Conservation (phyloP, 2,888 invertebrate species). For the Hirtodrosophila cameraria region DNA sequence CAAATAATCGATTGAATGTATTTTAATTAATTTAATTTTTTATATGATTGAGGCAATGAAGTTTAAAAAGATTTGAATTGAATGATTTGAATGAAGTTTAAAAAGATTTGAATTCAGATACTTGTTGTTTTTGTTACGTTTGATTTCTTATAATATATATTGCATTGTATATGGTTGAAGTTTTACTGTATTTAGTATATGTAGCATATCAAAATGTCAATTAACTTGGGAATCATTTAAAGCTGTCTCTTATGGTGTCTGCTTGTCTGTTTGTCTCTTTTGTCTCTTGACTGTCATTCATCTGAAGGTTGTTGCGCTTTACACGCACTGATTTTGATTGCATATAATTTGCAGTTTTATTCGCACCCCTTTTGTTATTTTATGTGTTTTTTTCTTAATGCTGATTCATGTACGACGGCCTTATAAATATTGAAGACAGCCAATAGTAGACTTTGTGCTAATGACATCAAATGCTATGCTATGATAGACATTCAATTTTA, state of each 20-base stretch:
- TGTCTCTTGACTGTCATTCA: slow-evolving; percentile 11
- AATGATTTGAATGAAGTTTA: too few species aligned
- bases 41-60: too few species aligned
- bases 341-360: slow-evolving; percentile 44
- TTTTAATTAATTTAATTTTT: too few species aligned
- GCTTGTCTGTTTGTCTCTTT: neutral
- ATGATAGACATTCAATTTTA: slow-evolving; percentile 20
- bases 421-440: slow-evolving; percentile 38
- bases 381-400: slow-evolving; percentile 9
- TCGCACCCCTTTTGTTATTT: slow-evolving; percentile 1
- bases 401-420: slow-evolving; percentile 54
- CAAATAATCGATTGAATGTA: too few species aligned
- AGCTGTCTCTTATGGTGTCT: slow-evolving; percentile 9
- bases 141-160: neutral
- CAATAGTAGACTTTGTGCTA: slow-evolving; percentile 46
- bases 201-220: slow-evolving; percentile 22
- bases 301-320: slow-evolving; percentile 55
- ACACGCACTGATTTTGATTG: slow-evolving; percentile 47
- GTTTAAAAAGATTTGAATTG: too few species aligned
- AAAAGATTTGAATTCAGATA: too few species aligned
- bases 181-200: slow-evolving; percentile 6
- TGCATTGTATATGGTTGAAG: neutral
- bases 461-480: slow-evolving; percentile 40
- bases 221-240: slow-evolving; percentile 16
- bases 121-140: too few species aligned